phyloP scores from a whole-genome alignment of 2,888 invertebrate genomes.

The Anodontia alba region DNA sequence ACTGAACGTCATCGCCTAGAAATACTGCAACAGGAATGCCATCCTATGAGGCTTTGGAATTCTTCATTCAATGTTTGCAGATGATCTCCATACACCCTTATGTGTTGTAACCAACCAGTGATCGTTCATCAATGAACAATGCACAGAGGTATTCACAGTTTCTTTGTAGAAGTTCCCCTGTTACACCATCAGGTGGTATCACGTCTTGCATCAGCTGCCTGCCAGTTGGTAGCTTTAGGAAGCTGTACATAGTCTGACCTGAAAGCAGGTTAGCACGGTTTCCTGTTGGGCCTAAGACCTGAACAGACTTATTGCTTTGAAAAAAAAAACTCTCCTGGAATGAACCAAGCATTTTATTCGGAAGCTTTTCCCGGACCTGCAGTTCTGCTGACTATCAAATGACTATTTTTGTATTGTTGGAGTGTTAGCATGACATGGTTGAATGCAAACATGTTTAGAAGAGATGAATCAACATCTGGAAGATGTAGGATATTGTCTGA shows the following conservation, averaged over 20 bases:
- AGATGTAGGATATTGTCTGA: no score
- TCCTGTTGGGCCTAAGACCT: conserved; percentile 62
- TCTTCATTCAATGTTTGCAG: conserved; percentile 10
- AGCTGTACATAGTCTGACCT: conserved; percentile 59
- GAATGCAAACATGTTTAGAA: no score
- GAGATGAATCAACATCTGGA: no score
- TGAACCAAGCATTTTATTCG: conserved; percentile 58
- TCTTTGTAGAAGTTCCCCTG: conserved; percentile 45
- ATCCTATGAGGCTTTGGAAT: conserved; percentile 33
- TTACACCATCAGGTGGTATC: conserved; percentile 53
- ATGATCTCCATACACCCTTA: conserved; percentile 7
- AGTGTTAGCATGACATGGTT: no score
- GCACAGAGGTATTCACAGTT: conserved; percentile 49
- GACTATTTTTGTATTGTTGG: neutral
- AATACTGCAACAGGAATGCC: conserved; percentile 64
- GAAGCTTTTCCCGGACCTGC: conserved; percentile 58
- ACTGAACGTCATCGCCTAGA: conserved; percentile 62
- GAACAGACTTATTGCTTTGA: conserved; percentile 48
- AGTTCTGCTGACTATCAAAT: conserved; percentile 54
- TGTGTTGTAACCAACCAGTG: conserved; percentile 19
- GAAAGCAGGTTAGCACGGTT: conserved; percentile 63
- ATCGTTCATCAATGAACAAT: conserved; percentile 63
- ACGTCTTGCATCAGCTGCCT: conserved; percentile 34
- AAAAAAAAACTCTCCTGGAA: conserved; percentile 43
- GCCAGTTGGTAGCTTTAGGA: conserved; percentile 57